These are phyloP conservation scores for Aptenodytes patagonicus DNA, from an alignment of 2,113 vertebrate genomes.

Conservation along the genomic window DNA sequence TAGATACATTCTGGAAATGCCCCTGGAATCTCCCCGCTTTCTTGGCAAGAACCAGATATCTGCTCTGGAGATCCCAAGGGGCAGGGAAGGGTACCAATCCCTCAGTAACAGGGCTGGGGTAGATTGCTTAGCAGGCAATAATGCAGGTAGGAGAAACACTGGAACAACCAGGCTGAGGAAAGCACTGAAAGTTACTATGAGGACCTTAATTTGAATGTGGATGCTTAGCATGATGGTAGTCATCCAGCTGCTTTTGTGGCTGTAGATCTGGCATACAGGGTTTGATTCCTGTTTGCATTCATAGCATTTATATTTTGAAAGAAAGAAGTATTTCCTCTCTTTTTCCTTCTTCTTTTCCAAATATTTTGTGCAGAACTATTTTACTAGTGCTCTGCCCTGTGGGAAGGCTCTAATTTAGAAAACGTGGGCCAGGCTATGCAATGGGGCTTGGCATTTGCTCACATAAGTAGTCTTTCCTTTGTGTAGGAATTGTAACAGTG, in stretches of 20 bases:
- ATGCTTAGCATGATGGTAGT: neutral
- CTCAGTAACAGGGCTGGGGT: neutral
- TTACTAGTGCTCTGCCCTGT: neutral
- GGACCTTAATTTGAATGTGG: neutral
- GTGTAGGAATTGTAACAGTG: neutral
- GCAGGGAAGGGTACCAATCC: neutral
- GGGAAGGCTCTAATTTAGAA: conserved; percentile 6
- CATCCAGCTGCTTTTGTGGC: neutral
- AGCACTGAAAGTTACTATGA: neutral
- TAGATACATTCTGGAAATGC: neutral
- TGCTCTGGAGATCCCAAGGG: neutral
- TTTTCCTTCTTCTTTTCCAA: neutral
- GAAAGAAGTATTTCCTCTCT: neutral
- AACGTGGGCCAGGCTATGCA: neutral
- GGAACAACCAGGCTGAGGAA: neutral
- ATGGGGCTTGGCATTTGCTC: neutral
- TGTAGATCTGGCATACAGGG: neutral
- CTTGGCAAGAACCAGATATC: neutral
- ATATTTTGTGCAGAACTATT: neutral
- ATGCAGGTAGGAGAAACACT: neutral
- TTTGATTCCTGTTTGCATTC: neutral
- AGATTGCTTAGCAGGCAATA: neutral
- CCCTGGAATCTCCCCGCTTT: neutral
- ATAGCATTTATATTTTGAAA: neutral
- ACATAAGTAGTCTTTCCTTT: neutral